phyloP scores from a whole-genome alignment of 2,113 vertebrate species.

The Laticauda colubrina region DNA sequence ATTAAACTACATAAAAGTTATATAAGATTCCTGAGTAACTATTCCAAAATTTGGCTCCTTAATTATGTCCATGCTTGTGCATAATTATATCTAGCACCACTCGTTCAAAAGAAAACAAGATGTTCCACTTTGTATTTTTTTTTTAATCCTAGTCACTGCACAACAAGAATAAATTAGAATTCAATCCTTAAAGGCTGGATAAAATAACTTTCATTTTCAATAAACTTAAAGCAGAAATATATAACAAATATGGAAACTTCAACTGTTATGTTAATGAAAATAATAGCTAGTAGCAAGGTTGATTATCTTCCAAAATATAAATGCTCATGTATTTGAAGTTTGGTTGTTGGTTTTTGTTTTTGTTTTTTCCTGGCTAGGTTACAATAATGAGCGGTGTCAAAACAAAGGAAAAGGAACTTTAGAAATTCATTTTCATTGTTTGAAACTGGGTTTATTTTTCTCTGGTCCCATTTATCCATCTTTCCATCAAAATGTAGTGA shows the following conservation, averaged over 20 bases:
- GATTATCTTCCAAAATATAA: slow-evolving; percentile 16
- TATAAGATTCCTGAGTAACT: background rate
- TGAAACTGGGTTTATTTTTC: background rate
- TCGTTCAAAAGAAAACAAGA: background rate
- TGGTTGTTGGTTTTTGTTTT: background rate
- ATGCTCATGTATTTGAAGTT: background rate
- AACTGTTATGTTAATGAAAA: slow-evolving; percentile 4
- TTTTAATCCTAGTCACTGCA: background rate
- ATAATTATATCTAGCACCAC: background rate
- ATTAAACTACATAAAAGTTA: background rate
- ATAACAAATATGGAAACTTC: slow-evolving; percentile 4
- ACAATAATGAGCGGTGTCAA: background rate
- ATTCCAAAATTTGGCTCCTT: background rate
- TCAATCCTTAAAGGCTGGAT: background rate
- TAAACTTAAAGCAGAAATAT: slow-evolving; percentile 2
- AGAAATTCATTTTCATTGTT: background rate
- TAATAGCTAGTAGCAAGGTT: background rate
- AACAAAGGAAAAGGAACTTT: background rate
- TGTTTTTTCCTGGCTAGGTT: background rate
- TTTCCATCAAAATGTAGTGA: background rate
- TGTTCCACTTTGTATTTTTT: background rate
- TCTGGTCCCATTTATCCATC: background rate
- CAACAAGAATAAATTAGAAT: background rate
- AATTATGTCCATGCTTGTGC: background rate
- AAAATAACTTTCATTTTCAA: background rate